Base-by-base conservation (phyloP, 2,797 vertebrate genomes). In the Lutjanus argentimaculatus region DNA sequence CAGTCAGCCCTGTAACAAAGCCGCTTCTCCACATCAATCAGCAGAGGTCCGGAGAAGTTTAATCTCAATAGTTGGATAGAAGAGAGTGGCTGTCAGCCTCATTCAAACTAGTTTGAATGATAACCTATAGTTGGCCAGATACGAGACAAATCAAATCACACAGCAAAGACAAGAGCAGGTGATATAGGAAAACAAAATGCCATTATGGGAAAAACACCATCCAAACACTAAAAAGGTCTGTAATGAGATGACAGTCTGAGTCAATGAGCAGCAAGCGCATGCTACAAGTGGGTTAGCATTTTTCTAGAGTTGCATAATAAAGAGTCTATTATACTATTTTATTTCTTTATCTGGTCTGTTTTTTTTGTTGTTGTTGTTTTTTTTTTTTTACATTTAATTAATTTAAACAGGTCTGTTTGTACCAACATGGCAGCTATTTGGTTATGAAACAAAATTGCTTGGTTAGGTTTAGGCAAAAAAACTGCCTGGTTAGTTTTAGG, bases 41-140 rank as follows among this genome's bases (percentile, higher is more conserved):
- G 40, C 48, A 74, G 83, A 82, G 66, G 74, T 86, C 75, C 77
- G 58, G 77, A 82, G 77, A 85, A 43, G 61, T 80, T 83, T 85
- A 48, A 62, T 67, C 53, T 49, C 51, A 65, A 22, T 43, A 76
- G 77, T 49, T 36, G 77, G 40, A 73, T 80, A 82, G 82, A 82
- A 77, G 79, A 84, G 79, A 79, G 71, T 77, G 69, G 79, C 70
- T 72, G 64, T 75, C 6, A n/a, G 63, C 69, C 62, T 79, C 75
- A 79, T 84, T 85, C 64, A 79, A 74, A 82, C 42, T 19, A 46
- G 21, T 70, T 76, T 77, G 75, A 79, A 79, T 81, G 77, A 85
- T 64, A 12, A 69, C 42, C 36, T 43, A 25, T 46, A 71, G 21
- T 66, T 63, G 17, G 15, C 7, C 52, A 45, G 11, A 36, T 42